These are phyloP conservation scores for Hydra vulgaris DNA, from an alignment of 30 jellyfish, hydroid and myxozoan species.

Conservation along the genomic window DNA sequence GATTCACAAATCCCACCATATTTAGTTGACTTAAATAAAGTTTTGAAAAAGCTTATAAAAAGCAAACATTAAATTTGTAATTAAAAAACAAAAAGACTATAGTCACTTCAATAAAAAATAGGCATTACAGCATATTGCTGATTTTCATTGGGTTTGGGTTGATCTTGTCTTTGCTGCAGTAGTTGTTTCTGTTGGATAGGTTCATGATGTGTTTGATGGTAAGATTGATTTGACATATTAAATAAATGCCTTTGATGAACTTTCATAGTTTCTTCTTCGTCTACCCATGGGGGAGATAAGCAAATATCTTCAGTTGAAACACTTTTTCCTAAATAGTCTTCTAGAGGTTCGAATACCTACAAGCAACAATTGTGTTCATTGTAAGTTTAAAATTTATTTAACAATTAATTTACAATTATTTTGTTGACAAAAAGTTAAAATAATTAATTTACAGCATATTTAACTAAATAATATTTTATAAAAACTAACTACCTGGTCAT, in stretches of 20 bases:
- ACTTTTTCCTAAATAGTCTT: slow-evolving; percentile 38
- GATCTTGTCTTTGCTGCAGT: not conserved
- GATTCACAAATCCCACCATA: not conserved
- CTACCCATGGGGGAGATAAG: slow-evolving; percentile 72
- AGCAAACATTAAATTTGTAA: not conserved
- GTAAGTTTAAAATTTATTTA: too few species aligned
- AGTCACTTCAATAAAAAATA: too few species aligned
- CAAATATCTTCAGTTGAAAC: slow-evolving; percentile 58
- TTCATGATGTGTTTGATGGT: not conserved
- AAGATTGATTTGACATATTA: not conserved
- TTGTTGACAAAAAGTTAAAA: too few species aligned
- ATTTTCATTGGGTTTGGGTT: not conserved
- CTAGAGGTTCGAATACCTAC: not conserved
- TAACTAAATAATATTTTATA: too few species aligned
- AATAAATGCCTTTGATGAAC: not conserved
- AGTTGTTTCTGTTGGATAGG: not conserved
- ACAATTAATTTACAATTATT: too few species aligned
- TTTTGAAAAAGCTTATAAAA: too few species aligned
- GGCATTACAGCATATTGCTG: too few species aligned
- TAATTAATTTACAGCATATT: too few species aligned
- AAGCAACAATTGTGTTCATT: not conserved
- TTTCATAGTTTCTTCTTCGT: slow-evolving; percentile 49
- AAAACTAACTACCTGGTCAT: not conserved
- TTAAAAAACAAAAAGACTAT: too few species aligned
- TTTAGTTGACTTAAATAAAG: not conserved